A percentile compares a stretch with the other conserved stretches of the same genome.
phyloP scores from a whole-genome alignment of 2,888 invertebrate species.

The Acheta domesticus region DNA sequence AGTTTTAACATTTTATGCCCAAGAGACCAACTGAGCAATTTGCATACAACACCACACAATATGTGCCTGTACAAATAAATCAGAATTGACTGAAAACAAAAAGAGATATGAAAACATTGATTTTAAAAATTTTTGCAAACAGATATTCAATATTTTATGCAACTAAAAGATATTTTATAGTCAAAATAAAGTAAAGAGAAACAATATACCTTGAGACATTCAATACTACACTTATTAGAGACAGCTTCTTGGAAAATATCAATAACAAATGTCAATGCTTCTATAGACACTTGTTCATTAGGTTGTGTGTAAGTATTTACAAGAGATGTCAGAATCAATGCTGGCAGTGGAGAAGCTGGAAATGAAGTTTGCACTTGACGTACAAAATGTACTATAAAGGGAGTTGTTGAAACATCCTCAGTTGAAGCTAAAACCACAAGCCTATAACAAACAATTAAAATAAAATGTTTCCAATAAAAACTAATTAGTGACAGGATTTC shows the following conservation, averaged over 20 bases:
- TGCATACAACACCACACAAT: slow-evolving; percentile 21
- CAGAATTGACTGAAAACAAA: slow-evolving; percentile 23
- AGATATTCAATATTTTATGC: no score
- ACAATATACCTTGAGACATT: slow-evolving; percentile 20
- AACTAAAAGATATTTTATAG: no score
- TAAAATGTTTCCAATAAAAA: not conserved
- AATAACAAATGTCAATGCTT: slow-evolving; percentile 21
- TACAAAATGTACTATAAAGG: slow-evolving; percentile 23
- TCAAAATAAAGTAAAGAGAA: not conserved
- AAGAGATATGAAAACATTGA: not conserved
- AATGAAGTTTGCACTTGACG: not conserved
- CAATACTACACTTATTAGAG: not conserved
- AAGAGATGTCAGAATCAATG: not conserved
- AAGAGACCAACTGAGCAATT: slow-evolving; percentile 21
- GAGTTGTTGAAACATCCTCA: slow-evolving; percentile 11
- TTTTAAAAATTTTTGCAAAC: not conserved
- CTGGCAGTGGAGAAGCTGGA: slow-evolving; percentile 18
- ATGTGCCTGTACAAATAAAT: slow-evolving; percentile 18
- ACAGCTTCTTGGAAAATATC: slow-evolving; percentile 22
- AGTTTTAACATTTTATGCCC: slow-evolving; percentile 24
- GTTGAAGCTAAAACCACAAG: slow-evolving; percentile 2
- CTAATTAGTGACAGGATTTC: no score
- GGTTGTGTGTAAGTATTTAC: slow-evolving; percentile 21
- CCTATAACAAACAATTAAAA: slow-evolving; percentile 12
- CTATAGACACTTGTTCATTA: not conserved